phyloP scores from a whole-genome alignment of 1,140 invertebrate species.

The Ditylenchus dipsaci region DNA sequence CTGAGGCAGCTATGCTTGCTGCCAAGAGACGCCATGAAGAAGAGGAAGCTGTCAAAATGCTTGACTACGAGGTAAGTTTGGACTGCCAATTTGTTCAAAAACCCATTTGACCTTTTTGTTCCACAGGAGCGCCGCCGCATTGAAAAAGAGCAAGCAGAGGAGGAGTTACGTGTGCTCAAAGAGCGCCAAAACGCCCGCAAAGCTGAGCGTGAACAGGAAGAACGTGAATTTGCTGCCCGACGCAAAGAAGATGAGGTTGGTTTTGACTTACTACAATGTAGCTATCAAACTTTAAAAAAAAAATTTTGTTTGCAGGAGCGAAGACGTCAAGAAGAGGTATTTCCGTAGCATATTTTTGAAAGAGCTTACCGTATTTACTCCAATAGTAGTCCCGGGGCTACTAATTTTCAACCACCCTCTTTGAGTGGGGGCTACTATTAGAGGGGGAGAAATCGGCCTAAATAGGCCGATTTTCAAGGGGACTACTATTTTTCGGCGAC shows the following conservation, averaged over 20 bases:
- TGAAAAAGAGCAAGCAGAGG: slow-evolving; percentile 47
- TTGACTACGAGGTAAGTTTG: slow-evolving; percentile 22
- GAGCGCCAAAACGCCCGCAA: slow-evolving; percentile 49
- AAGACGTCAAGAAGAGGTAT: slow-evolving; percentile 38
- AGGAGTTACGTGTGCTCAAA: slow-evolving; percentile 50
- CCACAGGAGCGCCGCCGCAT: slow-evolving; percentile 23
- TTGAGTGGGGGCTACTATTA: no score
- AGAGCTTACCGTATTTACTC: no score
- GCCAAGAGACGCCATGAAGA: slow-evolving; percentile 49
- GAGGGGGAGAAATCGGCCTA: no score
- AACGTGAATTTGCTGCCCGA: slow-evolving; percentile 48
- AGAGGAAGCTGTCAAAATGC: slow-evolving; percentile 43
- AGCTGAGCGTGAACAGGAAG: slow-evolving; percentile 51
- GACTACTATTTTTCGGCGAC: no score
- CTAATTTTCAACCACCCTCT: no score
- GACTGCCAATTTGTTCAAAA: no score
- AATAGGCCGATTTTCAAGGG: no score
- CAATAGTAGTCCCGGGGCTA: no score
- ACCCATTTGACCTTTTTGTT: no score
- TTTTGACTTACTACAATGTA: slow-evolving; percentile 6
- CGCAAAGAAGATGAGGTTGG: slow-evolving; percentile 43
- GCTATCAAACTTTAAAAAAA: not conserved
- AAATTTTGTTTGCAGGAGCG: slow-evolving; percentile 11
- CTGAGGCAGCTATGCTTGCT: slow-evolving; percentile 19
- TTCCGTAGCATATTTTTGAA: not conserved